Evolutionary conservation across 2,797 vertebrate genomes (phyloP), one percentile per base, ranked within the genome.

Genomic region (Eutrigla gurnardus): DNA sequence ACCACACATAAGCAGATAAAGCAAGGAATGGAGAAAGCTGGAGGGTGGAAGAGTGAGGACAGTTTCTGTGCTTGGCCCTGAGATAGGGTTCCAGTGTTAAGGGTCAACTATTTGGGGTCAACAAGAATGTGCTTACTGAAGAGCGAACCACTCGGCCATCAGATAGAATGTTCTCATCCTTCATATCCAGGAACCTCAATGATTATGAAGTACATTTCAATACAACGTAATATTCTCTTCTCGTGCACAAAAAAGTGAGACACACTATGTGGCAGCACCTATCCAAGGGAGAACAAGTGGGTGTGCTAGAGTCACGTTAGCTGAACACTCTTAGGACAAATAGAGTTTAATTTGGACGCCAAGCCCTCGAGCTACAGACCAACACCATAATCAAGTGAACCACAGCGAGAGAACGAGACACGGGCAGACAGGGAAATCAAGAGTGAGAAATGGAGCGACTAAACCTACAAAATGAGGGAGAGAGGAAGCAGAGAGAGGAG

Each of bases 311-410:
- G 88, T 81, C 84, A 78, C 70, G 74, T 87, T 87, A 81, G 80
- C 77, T 86, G 78, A 85, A 81, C 76, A 72, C 79, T 80, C 64
- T 52, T 69, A 75, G 83, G 76, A 88, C 75, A 86, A 86, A 92
- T 86, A 83, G 78, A 88, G 88, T 92, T 92, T 91, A 88, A 92
- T 93, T 93, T 89, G 88, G 80, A 91, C 89, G 90, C 89, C 90
- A 88, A 90, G 89, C 89, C 92, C 90, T 92, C 33, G 10, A 89
- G 89, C 88, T 92, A 77, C 84, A 89, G 83, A 86, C 90, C 85
- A 86, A 89, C 88, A 87, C 91, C 91, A 89, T 93, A 93, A 94
- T 93, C 92, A 93, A 84, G 70, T 77, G 70, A 90, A 90, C 91
- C 91, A 86, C 92, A 90, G 82, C n/a, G 45, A 75, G 74, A 70